Conservation (phyloP, 2,113 vertebrate genomes). For the Butorides virescens region DNA sequence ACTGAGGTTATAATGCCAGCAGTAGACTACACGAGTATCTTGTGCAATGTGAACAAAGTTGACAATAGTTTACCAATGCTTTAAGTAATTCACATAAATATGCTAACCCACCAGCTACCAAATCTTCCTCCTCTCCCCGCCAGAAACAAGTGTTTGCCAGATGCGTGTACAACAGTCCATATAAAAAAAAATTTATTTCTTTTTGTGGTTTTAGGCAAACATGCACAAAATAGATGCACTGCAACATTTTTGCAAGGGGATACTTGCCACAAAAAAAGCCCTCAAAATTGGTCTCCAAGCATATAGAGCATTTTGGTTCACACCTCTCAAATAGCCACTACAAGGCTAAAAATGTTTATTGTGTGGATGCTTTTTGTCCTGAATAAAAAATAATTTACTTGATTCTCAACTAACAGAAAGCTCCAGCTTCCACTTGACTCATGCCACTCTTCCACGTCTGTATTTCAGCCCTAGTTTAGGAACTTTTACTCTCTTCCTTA, state of each 20-base stretch:
- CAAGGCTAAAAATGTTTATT: neutral
- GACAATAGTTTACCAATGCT: slow-evolving; percentile 54
- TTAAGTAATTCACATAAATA: slow-evolving; percentile 48
- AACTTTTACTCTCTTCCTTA: neutral
- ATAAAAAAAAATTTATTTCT: neutral
- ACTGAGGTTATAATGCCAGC: slow-evolving; percentile 29
- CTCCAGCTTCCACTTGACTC: slow-evolving; percentile 5
- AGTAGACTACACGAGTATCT: slow-evolving; percentile 41
- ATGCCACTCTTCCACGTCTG: neutral
- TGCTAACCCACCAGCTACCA: neutral
- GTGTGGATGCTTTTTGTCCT: neutral
- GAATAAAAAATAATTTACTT: neutral
- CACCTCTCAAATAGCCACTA: neutral
- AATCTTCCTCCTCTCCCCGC: neutral
- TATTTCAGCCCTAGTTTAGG: neutral
- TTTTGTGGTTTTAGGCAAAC: neutral
- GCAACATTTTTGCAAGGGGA: slow-evolving; percentile 2
- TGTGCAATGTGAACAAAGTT: slow-evolving; percentile 53
- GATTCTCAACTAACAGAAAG: neutral
- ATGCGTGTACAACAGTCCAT: neutral
- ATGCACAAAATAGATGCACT: slow-evolving; percentile 1
- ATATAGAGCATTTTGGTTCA: neutral
- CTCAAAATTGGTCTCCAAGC: neutral
- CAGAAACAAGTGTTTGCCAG: neutral
- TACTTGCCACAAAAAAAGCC: neutral